Percentiles rank a stretch among this genome's conserved stretches.
Conservation (phyloP, 2,888 invertebrate genomes). For the Ephialtes manifestator region DNA sequence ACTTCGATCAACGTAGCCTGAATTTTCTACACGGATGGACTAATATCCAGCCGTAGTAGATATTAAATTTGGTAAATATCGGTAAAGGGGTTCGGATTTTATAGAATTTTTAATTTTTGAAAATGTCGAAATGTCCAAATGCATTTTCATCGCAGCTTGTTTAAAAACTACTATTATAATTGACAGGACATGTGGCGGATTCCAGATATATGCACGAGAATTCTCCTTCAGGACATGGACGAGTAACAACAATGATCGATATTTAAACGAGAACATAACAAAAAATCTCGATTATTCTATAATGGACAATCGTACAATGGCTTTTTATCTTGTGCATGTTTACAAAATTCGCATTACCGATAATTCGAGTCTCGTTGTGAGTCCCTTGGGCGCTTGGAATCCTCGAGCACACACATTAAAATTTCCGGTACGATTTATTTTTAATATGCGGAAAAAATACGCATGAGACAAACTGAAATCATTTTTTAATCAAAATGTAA, state of each 20-base stretch:
- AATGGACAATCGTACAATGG: constrained; percentile 75
- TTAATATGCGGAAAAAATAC: not conserved
- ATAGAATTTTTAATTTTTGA: no score
- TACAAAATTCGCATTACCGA: constrained; percentile 82
- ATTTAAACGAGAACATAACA: constrained; percentile 64
- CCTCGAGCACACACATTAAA: constrained; percentile 75
- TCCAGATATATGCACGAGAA: constrained; percentile 66
- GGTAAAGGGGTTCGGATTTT: no score
- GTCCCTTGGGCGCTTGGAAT: constrained; percentile 81
- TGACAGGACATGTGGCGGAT: constrained; percentile 71
- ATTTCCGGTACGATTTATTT: constrained; percentile 73
- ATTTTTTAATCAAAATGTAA: no score
- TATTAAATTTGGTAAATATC: no score
- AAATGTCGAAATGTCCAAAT: no score
- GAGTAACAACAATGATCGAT: not conserved
- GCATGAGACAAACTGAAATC: no score
- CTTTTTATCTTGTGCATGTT: constrained; percentile 80
- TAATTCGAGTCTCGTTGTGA: constrained; percentile 81
- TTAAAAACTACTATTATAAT: constrained; percentile 1
- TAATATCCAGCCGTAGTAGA: no score
- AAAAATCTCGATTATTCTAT: constrained; percentile 76
- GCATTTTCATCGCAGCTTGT: no score
- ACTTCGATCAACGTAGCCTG: no score
- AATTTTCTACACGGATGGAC: no score
- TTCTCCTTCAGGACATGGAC: constrained; percentile 62